A percentile compares a stretch with the other conserved stretches of the same genome.
Evolutionary conservation across 2,888 invertebrate genomes (phyloP).

Genomic region (Caradrina kadenii): DNA sequence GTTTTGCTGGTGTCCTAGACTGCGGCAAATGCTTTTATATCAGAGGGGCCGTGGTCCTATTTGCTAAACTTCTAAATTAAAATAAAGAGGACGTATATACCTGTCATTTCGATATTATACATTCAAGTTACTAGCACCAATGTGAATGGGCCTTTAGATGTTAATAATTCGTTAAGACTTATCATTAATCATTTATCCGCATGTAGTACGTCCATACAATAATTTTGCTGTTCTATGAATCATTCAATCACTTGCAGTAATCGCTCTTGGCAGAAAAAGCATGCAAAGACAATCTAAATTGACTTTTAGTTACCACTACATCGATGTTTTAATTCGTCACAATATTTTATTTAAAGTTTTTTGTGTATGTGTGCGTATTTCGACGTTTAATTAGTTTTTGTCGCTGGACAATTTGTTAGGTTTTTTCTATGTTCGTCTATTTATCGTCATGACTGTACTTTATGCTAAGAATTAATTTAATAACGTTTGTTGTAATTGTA

Average conservation of each 20-base stretch:
- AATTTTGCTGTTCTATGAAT: constrained; percentile 12
- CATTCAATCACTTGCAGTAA: constrained; percentile 9
- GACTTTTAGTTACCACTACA: constrained; percentile 28
- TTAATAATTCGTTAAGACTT: constrained; percentile 8
- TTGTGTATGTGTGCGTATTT: constrained; percentile 10
- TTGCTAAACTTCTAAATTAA: neutral
- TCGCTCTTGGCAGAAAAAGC: constrained; percentile 35
- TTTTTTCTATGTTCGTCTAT: neutral
- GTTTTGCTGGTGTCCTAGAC: constrained; percentile 6
- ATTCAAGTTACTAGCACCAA: neutral
- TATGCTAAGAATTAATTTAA: constrained; percentile 1
- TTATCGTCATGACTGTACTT: neutral
- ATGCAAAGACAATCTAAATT: constrained; percentile 42
- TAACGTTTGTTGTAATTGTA: neutral
- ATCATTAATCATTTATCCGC: neutral
- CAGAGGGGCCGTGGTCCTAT: neutral
- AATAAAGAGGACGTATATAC: constrained; percentile 9
- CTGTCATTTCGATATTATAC: constrained; percentile 2
- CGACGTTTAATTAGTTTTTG: neutral
- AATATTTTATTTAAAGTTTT: neutral
- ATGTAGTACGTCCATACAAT: neutral
- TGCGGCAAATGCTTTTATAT: neutral
- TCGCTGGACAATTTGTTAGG: neutral
- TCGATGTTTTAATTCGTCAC: constrained; percentile 16
- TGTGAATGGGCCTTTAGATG: neutral